phyloP scores from a whole-genome alignment of 2,113 vertebrate genomes.

The Bettongia penicillata region DNA sequence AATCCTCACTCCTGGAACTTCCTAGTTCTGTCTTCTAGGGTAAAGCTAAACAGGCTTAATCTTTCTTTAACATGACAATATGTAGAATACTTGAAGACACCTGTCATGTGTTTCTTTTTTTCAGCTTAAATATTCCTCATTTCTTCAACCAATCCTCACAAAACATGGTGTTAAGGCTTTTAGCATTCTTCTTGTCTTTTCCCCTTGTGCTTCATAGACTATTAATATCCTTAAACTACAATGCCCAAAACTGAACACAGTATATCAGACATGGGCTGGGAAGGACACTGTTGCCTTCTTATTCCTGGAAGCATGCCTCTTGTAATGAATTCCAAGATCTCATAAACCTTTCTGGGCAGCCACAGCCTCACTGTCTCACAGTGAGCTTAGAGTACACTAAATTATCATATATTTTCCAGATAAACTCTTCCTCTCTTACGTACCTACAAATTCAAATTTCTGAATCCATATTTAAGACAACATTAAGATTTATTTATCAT shows the following conservation, averaged over 20 bases:
- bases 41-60: neutral
- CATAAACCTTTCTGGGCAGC: neutral
- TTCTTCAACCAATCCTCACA: neutral
- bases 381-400: neutral
- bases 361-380: neutral
- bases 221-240: neutral
- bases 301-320: neutral
- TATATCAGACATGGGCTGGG: neutral
- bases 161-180: neutral
- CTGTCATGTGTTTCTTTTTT: neutral
- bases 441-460: neutral
- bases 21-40: neutral
- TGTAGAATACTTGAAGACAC: neutral
- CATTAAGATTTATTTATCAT: too few species aligned
- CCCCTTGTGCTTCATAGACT: neutral
- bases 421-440: neutral
- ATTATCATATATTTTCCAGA: neutral
- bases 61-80: neutral
- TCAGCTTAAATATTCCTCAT: neutral
- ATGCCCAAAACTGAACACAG: neutral
- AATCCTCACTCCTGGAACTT: neutral
- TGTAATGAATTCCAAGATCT: neutral
- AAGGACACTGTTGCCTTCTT: neutral
- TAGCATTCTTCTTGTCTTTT: neutral
- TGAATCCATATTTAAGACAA: neutral